These are phyloP conservation scores for Cordylochernes scorpioides DNA, from an alignment of 2,888 invertebrate genomes.

Conservation along the genomic window DNA sequence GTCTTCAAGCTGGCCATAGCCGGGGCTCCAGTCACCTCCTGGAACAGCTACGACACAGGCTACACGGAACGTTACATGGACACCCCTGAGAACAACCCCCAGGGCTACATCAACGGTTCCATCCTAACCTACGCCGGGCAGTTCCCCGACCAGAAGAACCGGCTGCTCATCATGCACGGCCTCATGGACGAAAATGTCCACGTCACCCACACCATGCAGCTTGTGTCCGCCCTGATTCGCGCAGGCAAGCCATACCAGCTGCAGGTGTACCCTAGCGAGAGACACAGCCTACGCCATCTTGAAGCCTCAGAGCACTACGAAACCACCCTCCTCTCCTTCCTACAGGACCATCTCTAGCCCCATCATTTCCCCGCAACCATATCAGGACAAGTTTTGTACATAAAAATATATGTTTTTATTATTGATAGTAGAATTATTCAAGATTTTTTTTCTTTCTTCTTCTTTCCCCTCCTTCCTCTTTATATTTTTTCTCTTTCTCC, in stretches of 20 bases:
- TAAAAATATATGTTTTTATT: too few species aligned
- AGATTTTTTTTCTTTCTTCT: too few species aligned
- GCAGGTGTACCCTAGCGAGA: slow-evolving; percentile 82
- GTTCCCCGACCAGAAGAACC: slow-evolving; percentile 39
- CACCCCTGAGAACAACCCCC: slow-evolving; percentile 41
- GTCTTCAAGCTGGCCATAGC: slow-evolving; percentile 77
- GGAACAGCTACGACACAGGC: slow-evolving; percentile 91
- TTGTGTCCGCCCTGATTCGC: slow-evolving; percentile 63
- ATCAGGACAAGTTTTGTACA: too few species aligned
- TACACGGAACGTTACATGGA: slow-evolving; percentile 97
- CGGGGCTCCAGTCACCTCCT: slow-evolving; percentile 89
- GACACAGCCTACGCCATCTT: slow-evolving; percentile 74
- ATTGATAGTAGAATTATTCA: too few species aligned
- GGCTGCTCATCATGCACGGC: not conserved
- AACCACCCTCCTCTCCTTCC: slow-evolving; percentile 66
- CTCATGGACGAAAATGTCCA: slow-evolving; percentile 78
- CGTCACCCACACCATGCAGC: slow-evolving; percentile 74
- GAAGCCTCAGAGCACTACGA: slow-evolving; percentile 91
- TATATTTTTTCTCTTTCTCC: too few species aligned
- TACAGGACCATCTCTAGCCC: slow-evolving; percentile 38
- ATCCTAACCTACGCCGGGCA: slow-evolving; percentile 55
- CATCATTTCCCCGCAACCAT: too few species aligned
- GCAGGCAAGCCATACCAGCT: slow-evolving; percentile 87
- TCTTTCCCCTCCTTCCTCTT: too few species aligned
- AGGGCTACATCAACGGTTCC: slow-evolving; percentile 55